A percentile compares a stretch with the other conserved stretches of the same genome.
These are phyloP conservation scores for Beris morrisii DNA, from an alignment of 2,888 invertebrate genomes.

Conservation along the genomic window DNA sequence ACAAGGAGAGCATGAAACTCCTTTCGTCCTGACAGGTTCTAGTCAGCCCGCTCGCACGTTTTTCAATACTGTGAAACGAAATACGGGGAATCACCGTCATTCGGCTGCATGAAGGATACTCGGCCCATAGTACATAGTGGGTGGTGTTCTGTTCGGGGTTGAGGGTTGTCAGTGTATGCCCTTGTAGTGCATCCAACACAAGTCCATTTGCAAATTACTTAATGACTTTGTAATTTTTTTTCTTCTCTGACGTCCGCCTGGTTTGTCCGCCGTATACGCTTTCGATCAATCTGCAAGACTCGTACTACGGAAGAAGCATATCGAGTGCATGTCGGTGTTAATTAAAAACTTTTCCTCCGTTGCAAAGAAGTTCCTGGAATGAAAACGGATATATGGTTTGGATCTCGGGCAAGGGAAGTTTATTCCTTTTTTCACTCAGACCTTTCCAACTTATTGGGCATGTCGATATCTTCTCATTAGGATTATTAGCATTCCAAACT, in stretches of 20 bases:
- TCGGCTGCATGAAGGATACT: background rate
- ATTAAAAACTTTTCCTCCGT: slow-evolving; percentile 41
- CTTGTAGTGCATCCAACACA: background rate
- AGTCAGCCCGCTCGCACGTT: background rate
- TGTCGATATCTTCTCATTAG: slow-evolving; percentile 27
- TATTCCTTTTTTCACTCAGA: background rate
- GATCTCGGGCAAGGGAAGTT: background rate
- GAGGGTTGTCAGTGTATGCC: no score
- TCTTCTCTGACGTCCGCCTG: background rate
- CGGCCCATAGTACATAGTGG: background rate
- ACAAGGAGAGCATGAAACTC: slow-evolving; percentile 10
- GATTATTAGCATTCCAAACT: slow-evolving; percentile 27
- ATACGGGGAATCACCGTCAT: background rate
- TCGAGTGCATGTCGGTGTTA: slow-evolving; percentile 41
- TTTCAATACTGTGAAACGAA: background rate
- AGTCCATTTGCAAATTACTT: slow-evolving; percentile 44
- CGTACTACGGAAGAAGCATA: slow-evolving; percentile 31
- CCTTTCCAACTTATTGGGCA: background rate
- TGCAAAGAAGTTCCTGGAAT: slow-evolving; percentile 1
- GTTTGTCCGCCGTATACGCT: background rate
- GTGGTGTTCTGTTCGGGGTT: background rate
- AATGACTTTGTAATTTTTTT: slow-evolving; percentile 43
- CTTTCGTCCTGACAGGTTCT: slow-evolving; percentile 6
- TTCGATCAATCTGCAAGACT: slow-evolving; percentile 28
- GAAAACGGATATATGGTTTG: background rate